These are phyloP conservation scores for Peromyscus polionotus DNA, from an alignment of 2,113 vertebrate genomes.

Conservation along the genomic window DNA sequence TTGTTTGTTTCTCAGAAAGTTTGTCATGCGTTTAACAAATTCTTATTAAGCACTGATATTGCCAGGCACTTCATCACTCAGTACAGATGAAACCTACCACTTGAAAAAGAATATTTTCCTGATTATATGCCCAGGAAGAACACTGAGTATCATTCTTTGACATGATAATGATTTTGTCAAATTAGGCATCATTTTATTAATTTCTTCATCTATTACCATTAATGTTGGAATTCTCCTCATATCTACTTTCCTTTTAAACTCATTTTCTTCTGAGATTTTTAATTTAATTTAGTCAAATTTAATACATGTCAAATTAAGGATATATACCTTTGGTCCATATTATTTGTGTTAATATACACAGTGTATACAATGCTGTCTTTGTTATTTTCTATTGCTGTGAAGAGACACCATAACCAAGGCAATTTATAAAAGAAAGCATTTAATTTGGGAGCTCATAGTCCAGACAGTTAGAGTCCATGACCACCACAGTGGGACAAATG, in stretches of 20 bases:
- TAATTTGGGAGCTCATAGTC: not conserved
- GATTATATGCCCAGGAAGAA: not conserved
- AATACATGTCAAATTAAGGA: not conserved
- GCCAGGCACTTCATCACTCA: not conserved
- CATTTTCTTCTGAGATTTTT: conserved; percentile 11
- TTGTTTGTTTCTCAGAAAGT: conserved; percentile 19
- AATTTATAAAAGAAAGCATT: not conserved
- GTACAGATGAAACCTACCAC: not conserved
- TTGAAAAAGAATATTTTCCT: not conserved
- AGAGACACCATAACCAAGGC: not conserved
- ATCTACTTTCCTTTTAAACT: conserved; percentile 19
- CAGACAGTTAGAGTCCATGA: not conserved
- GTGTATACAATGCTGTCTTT: not conserved
- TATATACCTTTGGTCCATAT: not conserved
- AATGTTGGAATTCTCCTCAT: conserved; percentile 14
- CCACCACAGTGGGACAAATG: not conserved
- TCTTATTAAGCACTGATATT: conserved; percentile 24
- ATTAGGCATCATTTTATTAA: conserved; percentile 37
- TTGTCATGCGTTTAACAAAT: conserved; percentile 18
- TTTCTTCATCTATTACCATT: not conserved
- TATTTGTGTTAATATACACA: conserved; percentile 9
- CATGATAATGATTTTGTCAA: not conserved
- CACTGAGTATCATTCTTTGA: not conserved
- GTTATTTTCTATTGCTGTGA: not conserved
- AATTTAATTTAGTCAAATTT: conserved; percentile 27